Conservation (phyloP, 2,888 invertebrate genomes). For the Agrilus mali region DNA sequence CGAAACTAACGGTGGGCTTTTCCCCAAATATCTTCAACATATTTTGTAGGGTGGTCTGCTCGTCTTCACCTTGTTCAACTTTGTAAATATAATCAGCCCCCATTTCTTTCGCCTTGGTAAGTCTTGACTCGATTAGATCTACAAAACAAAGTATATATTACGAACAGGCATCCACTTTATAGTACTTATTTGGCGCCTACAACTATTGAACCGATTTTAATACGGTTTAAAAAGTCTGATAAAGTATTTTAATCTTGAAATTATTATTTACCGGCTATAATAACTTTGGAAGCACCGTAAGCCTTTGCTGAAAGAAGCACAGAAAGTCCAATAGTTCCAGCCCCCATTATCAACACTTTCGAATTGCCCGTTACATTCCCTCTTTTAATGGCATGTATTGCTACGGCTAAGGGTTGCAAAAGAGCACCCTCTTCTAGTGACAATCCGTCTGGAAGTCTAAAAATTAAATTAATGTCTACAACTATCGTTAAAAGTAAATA, state of each 20-base stretch:
- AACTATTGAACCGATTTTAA: too few species aligned
- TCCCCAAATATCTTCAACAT: constrained; percentile 43
- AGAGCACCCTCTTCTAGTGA: constrained; percentile 81
- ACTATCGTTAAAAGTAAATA: not conserved
- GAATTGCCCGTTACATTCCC: constrained; percentile 58
- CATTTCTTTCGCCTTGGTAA: constrained; percentile 56
- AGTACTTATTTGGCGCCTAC: too few species aligned
- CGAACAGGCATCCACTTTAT: too few species aligned
- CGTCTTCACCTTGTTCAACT: constrained; percentile 38
- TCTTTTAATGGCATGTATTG: constrained; percentile 75
- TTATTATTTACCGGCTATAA: constrained; percentile 51
- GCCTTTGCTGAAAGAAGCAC: constrained; percentile 61
- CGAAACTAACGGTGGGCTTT: constrained; percentile 59
- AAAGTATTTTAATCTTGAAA: not conserved
- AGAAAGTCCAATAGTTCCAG: constrained; percentile 75
- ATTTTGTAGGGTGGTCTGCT: constrained; percentile 40
- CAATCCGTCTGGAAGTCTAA: constrained; percentile 72
- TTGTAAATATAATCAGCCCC: constrained; percentile 58
- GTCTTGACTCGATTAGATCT: constrained; percentile 53
- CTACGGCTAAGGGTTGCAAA: constrained; percentile 79
- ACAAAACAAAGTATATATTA: constrained; percentile 11
- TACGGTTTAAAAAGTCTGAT: too few species aligned
- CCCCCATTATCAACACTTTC: constrained; percentile 58
- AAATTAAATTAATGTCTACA: constrained; percentile 1
- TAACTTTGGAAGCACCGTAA: constrained; percentile 61